These are phyloP conservation scores for Actenoides lindsayi DNA, from an alignment of 2,113 vertebrate species.

Conservation along the genomic window DNA sequence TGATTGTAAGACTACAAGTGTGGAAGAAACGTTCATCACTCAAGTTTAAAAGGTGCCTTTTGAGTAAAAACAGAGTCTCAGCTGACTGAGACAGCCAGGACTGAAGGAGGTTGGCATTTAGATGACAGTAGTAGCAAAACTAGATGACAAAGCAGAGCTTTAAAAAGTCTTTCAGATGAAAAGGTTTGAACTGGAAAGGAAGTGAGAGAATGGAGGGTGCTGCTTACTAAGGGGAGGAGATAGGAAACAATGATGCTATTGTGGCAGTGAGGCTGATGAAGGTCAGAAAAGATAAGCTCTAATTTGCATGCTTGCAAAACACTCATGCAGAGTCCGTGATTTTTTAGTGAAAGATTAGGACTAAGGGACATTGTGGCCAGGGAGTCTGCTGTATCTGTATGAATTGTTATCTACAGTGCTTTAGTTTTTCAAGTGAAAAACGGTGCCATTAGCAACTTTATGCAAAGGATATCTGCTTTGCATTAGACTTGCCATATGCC, in stretches of 20 bases:
- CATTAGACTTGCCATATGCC: neutral
- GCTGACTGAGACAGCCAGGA: neutral
- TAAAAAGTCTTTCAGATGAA: conserved; percentile 5
- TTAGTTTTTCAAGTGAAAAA: neutral
- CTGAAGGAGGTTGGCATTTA: neutral
- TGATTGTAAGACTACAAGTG: neutral
- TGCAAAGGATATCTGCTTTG: conserved; percentile 14
- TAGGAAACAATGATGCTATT: conserved; percentile 35
- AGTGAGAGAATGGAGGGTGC: conserved; percentile 4
- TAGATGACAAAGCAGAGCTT: conserved; percentile 28
- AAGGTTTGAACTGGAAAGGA: conserved; percentile 8
- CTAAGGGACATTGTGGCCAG: neutral
- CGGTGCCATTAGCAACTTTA: neutral
- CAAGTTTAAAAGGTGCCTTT: neutral
- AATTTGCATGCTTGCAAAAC: conserved; percentile 22
- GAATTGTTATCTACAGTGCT: neutral
- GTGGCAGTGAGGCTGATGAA: neutral
- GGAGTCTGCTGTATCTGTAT: neutral
- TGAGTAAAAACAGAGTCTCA: neutral
- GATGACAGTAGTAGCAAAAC: neutral
- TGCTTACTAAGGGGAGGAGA: neutral
- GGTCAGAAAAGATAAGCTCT: conserved; percentile 18
- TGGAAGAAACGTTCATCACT: neutral
- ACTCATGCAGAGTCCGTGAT: neutral
- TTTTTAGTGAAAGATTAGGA: conserved; percentile 17